Percentiles rank a stretch among this genome's conserved stretches.
Evolutionary conservation across 1,140 invertebrate genomes (phyloP).

Genomic region (Trigoniulus corallinus): DNA sequence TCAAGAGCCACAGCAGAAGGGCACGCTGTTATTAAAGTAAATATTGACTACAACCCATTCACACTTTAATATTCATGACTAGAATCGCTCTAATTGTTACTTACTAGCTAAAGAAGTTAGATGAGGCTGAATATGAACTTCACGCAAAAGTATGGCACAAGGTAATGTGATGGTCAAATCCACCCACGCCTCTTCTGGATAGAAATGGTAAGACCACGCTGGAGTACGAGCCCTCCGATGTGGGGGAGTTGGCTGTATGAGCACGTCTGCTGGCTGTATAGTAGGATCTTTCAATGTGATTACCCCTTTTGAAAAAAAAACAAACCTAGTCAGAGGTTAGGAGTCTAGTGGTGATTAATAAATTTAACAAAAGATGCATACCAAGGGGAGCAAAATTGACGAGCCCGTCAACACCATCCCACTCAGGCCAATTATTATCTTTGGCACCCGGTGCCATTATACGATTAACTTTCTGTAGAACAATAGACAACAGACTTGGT

Average conservation of each 20-base stretch:
- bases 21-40: conserved; percentile 49
- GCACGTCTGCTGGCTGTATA: conserved; percentile 67
- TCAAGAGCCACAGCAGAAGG: conserved; percentile 79
- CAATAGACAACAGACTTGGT: conserved; percentile 32
- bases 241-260: conserved; percentile 53
- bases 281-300: conserved; percentile 66
- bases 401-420: conserved; percentile 34
- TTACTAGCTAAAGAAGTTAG: conserved; percentile 59
- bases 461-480: conserved; percentile 31
- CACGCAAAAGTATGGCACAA: conserved; percentile 69
- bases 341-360: no score
- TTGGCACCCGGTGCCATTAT: conserved; percentile 21
- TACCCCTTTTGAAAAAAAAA: conserved; percentile 31
- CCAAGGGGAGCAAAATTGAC: conserved; percentile 78
- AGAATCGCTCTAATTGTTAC: conserved; percentile 18
- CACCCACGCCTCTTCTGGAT: conserved; percentile 71
- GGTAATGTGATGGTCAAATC: conserved; percentile 71
- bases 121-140: conserved; percentile 77
- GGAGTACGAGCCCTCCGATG: conserved; percentile 65
- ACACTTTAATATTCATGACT: no score
- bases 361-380: conserved; percentile 20
- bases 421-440: conserved; percentile 29
- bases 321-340: background rate
- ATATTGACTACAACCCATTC: no score
- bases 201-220: conserved; percentile 84